Evolutionary conservation across 2,113 vertebrate genomes (phyloP).

Genomic region (Archilochus colubris): DNA sequence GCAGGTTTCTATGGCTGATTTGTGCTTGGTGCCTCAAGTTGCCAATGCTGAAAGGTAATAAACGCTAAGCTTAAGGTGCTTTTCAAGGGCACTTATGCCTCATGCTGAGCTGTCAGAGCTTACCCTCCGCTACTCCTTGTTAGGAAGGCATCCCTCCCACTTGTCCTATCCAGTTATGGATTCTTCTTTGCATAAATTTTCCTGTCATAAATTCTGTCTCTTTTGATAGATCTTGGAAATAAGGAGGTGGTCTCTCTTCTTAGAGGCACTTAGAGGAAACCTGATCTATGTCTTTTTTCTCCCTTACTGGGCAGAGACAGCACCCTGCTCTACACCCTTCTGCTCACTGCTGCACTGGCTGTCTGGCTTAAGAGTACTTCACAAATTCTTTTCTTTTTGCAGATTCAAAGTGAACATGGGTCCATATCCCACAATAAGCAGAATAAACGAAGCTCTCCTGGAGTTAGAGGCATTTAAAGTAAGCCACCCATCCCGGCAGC

Average conservation of each 20-base stretch:
- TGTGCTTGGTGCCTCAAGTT: slow-evolving; percentile 95
- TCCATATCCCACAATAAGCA: slow-evolving; percentile 85
- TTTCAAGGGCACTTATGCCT: neutral
- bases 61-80: neutral
- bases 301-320: neutral
- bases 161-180: neutral
- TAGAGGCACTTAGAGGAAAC: neutral
- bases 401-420: slow-evolving; percentile 91
- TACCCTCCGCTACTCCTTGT: neutral
- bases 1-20: slow-evolving; percentile 94
- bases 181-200: neutral
- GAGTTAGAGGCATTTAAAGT: slow-evolving; percentile 88
- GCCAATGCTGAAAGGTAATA: slow-evolving; percentile 92
- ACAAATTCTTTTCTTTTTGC: slow-evolving; percentile 29
- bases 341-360: neutral
- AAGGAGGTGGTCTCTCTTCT: neutral
- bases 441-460: slow-evolving; percentile 85
- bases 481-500: slow-evolving; percentile 88
- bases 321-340: neutral
- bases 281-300: neutral
- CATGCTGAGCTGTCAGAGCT: neutral
- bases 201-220: neutral
- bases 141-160: neutral
- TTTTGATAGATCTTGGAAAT: neutral
- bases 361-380: neutral